Evolutionary conservation across 2,888 invertebrate species (phyloP).

Genomic region (Rhingia campestris): DNA sequence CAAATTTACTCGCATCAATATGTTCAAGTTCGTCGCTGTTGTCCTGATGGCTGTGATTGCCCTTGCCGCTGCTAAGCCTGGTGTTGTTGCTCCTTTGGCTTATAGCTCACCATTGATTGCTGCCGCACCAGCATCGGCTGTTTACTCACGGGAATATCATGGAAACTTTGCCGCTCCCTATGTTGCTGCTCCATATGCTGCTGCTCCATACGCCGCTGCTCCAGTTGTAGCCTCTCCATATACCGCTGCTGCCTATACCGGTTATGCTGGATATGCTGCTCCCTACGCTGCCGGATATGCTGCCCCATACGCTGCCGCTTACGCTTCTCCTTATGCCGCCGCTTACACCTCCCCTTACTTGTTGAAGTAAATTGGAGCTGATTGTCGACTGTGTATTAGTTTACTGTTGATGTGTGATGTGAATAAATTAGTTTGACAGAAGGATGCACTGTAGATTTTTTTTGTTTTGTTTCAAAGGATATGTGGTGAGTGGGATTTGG

Average conservation of each 20-base stretch:
- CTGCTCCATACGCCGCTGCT: conserved; percentile 76
- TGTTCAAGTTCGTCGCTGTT: conserved; percentile 76
- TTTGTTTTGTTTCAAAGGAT: neutral
- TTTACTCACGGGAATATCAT: conserved; percentile 85
- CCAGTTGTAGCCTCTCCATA: conserved; percentile 59
- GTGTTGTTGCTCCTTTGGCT: conserved; percentile 79
- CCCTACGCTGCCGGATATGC: conserved; percentile 77
- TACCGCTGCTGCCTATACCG: conserved; percentile 75
- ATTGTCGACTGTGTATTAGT: neutral
- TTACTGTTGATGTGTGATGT: conserved; percentile 10
- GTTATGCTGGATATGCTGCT: conserved; percentile 83
- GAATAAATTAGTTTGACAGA: conserved; percentile 46
- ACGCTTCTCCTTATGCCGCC: conserved; percentile 76
- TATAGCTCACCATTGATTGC: conserved; percentile 83
- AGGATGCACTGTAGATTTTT: conserved; percentile 13
- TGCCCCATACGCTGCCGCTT: conserved; percentile 76
- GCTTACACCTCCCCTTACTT: conserved; percentile 77
- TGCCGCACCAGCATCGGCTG: conserved; percentile 82
- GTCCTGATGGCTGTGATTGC: conserved; percentile 79
- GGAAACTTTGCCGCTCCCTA: conserved; percentile 82
- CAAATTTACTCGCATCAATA: conserved; percentile 49
- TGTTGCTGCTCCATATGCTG: conserved; percentile 77
- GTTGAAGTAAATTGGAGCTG: conserved; percentile 60
- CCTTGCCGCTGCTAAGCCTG: conserved; percentile 80
- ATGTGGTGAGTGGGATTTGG: too few species aligned